phyloP scores from a whole-genome alignment of 2,113 vertebrate genomes.

The Ploceus nigricollis region DNA sequence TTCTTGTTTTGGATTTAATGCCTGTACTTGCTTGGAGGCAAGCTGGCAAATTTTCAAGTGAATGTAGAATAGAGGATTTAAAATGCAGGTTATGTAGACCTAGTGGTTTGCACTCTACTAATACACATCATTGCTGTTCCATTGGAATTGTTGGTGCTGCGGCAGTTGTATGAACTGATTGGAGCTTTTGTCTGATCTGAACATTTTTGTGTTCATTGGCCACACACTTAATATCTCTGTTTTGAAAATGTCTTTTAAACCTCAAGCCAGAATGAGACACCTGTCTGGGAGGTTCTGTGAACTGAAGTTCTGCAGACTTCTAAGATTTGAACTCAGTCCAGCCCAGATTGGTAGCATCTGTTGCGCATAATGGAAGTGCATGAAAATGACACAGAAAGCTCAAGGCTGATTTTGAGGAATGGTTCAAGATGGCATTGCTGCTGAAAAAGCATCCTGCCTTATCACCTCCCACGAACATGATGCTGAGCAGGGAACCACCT shows the following conservation, averaged over 20 bases:
- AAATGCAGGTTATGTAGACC: background rate
- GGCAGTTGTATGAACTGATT: background rate
- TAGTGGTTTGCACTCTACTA: background rate
- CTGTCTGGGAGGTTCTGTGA: background rate
- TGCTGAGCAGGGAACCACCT: background rate
- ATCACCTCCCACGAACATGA: background rate
- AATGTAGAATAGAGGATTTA: background rate
- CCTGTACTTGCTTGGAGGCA: background rate
- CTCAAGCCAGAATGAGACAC: background rate
- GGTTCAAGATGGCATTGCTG: background rate
- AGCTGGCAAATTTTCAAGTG: background rate
- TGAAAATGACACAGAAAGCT: background rate
- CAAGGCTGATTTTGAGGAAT: background rate
- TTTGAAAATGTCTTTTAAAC: background rate
- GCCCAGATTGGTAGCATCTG: background rate
- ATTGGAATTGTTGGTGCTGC: background rate
- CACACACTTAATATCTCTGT: background rate
- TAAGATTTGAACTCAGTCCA: background rate
- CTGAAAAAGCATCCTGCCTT: background rate
- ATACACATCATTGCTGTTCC: background rate
- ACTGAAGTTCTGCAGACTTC: background rate
- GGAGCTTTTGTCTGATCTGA: background rate
- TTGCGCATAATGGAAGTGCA: background rate
- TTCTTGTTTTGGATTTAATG: background rate
- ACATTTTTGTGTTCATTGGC: background rate